Base-by-base conservation (phyloP, 2,113 vertebrate genomes). In the Leucopternis melanops region DNA sequence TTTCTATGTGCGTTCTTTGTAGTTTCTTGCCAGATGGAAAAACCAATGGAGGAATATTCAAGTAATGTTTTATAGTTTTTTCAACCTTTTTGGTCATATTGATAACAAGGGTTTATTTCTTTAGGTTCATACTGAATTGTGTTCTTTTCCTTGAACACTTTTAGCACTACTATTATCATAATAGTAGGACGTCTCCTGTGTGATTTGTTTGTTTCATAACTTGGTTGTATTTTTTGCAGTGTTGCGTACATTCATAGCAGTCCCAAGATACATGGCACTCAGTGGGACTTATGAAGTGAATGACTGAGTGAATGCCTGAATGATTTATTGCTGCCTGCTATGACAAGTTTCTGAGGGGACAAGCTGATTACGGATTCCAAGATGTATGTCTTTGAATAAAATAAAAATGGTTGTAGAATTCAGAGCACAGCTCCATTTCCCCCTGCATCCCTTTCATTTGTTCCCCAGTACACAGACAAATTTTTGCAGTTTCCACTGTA, bases 311-410 rank as follows among this genome's bases (percentile, higher is more conserved):
- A 90, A 86, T 54, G 38, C 23, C 38, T 91, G 69, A 75, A 66
- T 92, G 86, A 95, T 95, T 95, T 97, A 90, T 91, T 85, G 44
- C 74, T 90, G 70, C 45, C 77, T 72, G 50, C 22, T 89, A 11
- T 66, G 81, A 75, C 45, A 92, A 34, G 50, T 70, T 95, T 95
- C 86, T 65, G 66, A 65, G 73, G 20, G 78, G n/a, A 86, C 42
- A 80, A 27, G 8, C 36, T 80, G 52, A 85, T 90, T 81, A 80
- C 0, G 2, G 26, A 87, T 95, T 89, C 70, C 61, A 85, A 81
- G 49, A 81, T 36, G 7, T 52, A 18, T 82, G 29, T 72, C 49
- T 93, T 52, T 72, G 49, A 79, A 89, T 79, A 57, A 96, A 81
- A 72, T 59, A 84, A 67, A 81, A 91, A 87, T 66, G 13, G 40